A percentile compares a stretch with the other conserved stretches of the same genome.
phyloP scores from a whole-genome alignment of 2,113 vertebrate genomes.

The Nyctibius bracteatus region DNA sequence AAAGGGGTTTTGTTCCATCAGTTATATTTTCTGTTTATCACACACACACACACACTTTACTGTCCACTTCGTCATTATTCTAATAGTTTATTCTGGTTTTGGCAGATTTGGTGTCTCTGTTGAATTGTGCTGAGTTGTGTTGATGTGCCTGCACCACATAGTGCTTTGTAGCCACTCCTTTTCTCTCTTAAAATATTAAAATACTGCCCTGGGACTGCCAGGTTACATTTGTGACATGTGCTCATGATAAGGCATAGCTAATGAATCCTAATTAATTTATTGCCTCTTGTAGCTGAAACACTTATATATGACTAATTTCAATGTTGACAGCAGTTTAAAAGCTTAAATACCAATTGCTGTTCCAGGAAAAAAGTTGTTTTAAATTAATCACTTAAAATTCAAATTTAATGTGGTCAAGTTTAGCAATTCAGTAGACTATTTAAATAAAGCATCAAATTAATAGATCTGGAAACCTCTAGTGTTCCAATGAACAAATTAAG shows the following conservation, averaged over 20 bases:
- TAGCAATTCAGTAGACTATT: constrained; percentile 41
- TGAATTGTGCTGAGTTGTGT: constrained; percentile 70
- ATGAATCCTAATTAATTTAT: constrained; percentile 76
- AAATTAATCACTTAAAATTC: constrained; percentile 58
- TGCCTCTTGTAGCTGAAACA: constrained; percentile 45
- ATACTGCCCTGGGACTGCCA: constrained; percentile 54
- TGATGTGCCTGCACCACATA: constrained; percentile 69
- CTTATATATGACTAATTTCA: constrained; percentile 60
- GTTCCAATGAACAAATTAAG: constrained; percentile 61
- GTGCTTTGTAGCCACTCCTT: constrained; percentile 29
- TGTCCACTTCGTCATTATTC: constrained; percentile 68
- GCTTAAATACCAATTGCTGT: constrained; percentile 25
- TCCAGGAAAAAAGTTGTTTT: constrained; percentile 31
- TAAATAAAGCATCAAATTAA: constrained; percentile 51
- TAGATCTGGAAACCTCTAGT: constrained; percentile 56
- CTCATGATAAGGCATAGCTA: constrained; percentile 61
- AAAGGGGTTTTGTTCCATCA: background rate
- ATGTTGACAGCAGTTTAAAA: constrained; percentile 51
- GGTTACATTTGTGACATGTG: constrained; percentile 60
- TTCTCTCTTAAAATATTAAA: constrained; percentile 72
- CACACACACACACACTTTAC: background rate
- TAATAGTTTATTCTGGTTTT: constrained; percentile 69
- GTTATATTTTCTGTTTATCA: constrained; percentile 7
- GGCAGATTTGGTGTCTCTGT: constrained; percentile 71
- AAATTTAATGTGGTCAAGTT: constrained; percentile 52